phyloP scores from a whole-genome alignment of 2,797 vertebrate species.

The Lycodopsis pacificus region DNA sequence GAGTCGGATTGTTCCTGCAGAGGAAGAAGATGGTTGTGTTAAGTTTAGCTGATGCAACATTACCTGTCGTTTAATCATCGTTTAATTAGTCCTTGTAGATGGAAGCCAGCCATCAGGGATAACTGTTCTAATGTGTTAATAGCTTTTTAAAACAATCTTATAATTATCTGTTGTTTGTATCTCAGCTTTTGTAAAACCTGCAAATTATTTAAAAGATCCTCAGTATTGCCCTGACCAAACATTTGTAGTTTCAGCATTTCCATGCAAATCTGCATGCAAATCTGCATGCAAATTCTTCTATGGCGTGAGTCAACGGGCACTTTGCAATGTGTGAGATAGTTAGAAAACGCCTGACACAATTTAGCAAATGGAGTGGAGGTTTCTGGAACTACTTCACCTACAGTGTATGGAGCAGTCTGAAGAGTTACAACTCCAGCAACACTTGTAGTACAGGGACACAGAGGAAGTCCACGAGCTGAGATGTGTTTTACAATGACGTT shows the following conservation, averaged over 20 bases:
- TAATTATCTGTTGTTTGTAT: not conserved
- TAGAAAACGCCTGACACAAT: not conserved
- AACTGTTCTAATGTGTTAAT: not conserved
- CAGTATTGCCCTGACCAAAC: not conserved
- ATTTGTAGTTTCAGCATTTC: not conserved
- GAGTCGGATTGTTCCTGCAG: not conserved
- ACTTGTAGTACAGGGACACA: not conserved
- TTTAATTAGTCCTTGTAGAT: not conserved
- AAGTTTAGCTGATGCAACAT: not conserved
- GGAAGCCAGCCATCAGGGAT: not conserved
- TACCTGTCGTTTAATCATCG: not conserved
- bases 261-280: not conserved
- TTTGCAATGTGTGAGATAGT: not conserved
- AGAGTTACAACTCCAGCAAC: not conserved
- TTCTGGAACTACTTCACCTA: not conserved
- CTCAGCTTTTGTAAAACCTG: not conserved
- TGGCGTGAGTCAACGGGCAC: constrained; percentile 34
- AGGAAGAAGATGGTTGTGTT: constrained; percentile 14
- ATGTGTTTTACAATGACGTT: no score
- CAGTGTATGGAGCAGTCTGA: not conserved
- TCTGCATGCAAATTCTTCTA: not conserved
- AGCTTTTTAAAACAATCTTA: not conserved
- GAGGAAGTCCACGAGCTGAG: no score
- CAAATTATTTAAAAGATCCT: not conserved
- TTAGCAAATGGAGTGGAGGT: not conserved